Percentiles rank a stretch among this genome's conserved stretches.
phyloP scores from a whole-genome alignment of 2,113 vertebrate genomes.

The Rynchops niger region DNA sequence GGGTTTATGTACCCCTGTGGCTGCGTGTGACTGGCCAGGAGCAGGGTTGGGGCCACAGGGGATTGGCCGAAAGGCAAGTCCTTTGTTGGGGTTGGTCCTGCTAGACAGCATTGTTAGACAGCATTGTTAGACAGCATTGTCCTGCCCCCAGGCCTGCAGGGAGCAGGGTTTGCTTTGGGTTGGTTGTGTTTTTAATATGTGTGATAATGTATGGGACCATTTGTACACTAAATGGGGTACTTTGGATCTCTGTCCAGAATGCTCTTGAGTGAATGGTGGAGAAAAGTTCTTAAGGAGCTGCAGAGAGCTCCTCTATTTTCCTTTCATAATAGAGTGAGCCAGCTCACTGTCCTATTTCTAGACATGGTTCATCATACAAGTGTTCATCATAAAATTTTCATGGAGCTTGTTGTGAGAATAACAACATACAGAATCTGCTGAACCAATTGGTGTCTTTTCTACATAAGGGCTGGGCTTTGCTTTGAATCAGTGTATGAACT shows the following conservation, averaged over 20 bases:
- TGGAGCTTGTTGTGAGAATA: neutral
- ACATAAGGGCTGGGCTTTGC: neutral
- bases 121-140: accelerated
- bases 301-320: neutral
- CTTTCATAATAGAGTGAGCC: neutral
- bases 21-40: neutral
- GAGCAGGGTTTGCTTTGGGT: neutral
- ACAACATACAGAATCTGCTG: neutral
- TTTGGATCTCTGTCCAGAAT: neutral
- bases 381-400: neutral
- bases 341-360: neutral
- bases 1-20: neutral
- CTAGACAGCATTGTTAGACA: too few relatives aligned
- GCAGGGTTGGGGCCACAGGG: accelerated
- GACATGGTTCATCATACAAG: neutral
- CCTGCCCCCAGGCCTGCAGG: neutral
- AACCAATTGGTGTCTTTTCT: neutral
- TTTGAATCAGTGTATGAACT: neutral
- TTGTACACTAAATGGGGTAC: neutral
- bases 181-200: neutral
- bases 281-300: neutral
- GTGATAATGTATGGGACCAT: neutral
- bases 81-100: neutral
- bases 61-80: neutral
- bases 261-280: neutral